Percentiles rank a stretch among this genome's conserved stretches.
These are phyloP conservation scores for Rhogogaster chlorosoma DNA, from an alignment of 2,888 invertebrate genomes.

Conservation along the genomic window DNA sequence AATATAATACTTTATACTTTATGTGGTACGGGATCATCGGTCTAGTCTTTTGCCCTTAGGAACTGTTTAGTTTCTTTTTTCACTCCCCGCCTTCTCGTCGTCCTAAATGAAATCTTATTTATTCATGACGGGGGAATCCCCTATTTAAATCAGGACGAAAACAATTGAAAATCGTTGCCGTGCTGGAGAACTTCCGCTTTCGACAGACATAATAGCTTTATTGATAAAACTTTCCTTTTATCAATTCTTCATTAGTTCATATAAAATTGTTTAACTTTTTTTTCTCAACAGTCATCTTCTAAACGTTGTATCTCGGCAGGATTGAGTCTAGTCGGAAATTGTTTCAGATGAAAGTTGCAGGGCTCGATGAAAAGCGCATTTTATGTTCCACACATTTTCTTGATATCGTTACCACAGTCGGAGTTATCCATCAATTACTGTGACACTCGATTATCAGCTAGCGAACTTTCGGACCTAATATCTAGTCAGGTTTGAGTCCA, in stretches of 20 bases:
- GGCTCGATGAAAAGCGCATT: neutral
- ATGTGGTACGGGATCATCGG: neutral
- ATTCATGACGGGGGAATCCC: neutral
- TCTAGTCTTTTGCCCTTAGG: neutral
- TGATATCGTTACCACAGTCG: neutral
- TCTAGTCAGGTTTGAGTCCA: neutral
- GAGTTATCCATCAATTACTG: neutral
- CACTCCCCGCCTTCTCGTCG: neutral
- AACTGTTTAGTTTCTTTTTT: neutral
- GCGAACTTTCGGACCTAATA: neutral
- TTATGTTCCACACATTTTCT: neutral
- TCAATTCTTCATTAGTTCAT: neutral
- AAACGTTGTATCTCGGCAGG: neutral
- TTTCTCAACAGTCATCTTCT: neutral
- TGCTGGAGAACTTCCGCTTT: neutral
- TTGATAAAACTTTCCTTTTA: slow-evolving; percentile 23
- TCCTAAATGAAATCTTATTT: neutral
- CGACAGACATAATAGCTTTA: neutral
- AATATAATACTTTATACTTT: neutral
- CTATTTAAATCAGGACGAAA: neutral
- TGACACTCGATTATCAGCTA: no score
- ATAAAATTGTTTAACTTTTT: neutral
- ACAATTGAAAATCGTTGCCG: neutral
- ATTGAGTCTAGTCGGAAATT: neutral
- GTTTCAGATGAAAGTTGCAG: neutral